These are phyloP conservation scores for Hanleya hanleyi DNA, from an alignment of 2,888 invertebrate species.

Conservation along the genomic window DNA sequence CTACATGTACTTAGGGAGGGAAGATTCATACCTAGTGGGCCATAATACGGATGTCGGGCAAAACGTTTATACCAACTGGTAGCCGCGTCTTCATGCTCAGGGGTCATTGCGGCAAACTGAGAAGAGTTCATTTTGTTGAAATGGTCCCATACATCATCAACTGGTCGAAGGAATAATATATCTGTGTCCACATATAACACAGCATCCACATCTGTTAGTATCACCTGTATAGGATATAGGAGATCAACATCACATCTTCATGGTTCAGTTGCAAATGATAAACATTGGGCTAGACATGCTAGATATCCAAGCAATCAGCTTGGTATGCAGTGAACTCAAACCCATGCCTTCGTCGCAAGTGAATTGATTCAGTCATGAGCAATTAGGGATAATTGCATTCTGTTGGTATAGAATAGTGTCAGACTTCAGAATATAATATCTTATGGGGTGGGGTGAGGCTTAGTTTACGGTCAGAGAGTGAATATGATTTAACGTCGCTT, in stretches of 20 bases:
- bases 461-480: too few species aligned
- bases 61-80: slow-evolving; percentile 97
- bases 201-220: slow-evolving; percentile 86
- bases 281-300: background rate
- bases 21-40: slow-evolving; percentile 84
- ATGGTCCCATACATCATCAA: slow-evolving; percentile 87
- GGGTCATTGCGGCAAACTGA: slow-evolving; percentile 90
- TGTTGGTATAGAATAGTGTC: too few species aligned
- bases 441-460: too few species aligned
- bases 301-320: background rate
- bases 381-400: too few species aligned
- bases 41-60: slow-evolving; percentile 95
- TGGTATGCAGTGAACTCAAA: background rate
- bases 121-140: slow-evolving; percentile 87
- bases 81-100: slow-evolving; percentile 92
- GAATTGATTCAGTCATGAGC: too few species aligned
- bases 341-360: too few species aligned
- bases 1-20: too few species aligned
- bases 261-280: background rate
- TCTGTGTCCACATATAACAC: slow-evolving; percentile 95
- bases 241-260: background rate
- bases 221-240: slow-evolving; percentile 78
- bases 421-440: too few species aligned
- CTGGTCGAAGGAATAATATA: slow-evolving; percentile 88
- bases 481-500: too few species aligned